Conservation (phyloP, 2,888 invertebrate species). For the Aleiodes alternator region DNA sequence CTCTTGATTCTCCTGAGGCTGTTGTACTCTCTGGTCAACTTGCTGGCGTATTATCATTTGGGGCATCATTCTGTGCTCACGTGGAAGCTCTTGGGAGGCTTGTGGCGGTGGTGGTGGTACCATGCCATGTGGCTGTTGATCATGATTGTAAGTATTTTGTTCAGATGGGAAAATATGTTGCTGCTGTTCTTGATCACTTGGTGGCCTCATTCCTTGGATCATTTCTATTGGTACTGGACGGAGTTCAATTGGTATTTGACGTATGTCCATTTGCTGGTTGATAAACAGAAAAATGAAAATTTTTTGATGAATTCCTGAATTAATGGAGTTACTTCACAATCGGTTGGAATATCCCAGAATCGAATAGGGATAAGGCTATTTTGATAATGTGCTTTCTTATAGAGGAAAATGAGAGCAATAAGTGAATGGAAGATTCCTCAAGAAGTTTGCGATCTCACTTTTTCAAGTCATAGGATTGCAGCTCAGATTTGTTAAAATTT, state of each 20-base stretch:
- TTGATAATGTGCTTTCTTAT: too few relatives aligned
- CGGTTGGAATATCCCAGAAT: too few relatives aligned
- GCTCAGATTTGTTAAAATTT: too few relatives aligned
- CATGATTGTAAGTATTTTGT: constrained; percentile 57
- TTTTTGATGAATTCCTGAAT: neutral
- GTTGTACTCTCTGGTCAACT: constrained; percentile 58
- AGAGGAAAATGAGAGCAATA: too few relatives aligned
- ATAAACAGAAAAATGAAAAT: neutral
- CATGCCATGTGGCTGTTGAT: constrained; percentile 62
- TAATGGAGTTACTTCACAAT: too few relatives aligned
- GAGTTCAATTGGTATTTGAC: constrained; percentile 76
- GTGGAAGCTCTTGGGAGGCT: constrained; percentile 59
- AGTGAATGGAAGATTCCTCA: too few relatives aligned
- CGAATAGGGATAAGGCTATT: too few relatives aligned
- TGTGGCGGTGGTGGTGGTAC: constrained; percentile 65
- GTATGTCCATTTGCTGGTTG: constrained; percentile 60
- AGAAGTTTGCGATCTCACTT: too few relatives aligned
- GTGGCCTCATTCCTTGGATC: constrained; percentile 77
- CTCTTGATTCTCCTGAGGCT: constrained; percentile 61
- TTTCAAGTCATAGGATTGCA: too few relatives aligned
- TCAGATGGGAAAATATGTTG: constrained; percentile 62
- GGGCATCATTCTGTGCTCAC: constrained; percentile 64
- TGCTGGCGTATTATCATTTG: constrained; percentile 64
- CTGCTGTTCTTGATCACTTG: constrained; percentile 64
- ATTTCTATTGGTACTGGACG: constrained; percentile 78